Evolutionary conservation across 2,888 invertebrate species (phyloP).

Genomic region (Eupithecia insigniata): DNA sequence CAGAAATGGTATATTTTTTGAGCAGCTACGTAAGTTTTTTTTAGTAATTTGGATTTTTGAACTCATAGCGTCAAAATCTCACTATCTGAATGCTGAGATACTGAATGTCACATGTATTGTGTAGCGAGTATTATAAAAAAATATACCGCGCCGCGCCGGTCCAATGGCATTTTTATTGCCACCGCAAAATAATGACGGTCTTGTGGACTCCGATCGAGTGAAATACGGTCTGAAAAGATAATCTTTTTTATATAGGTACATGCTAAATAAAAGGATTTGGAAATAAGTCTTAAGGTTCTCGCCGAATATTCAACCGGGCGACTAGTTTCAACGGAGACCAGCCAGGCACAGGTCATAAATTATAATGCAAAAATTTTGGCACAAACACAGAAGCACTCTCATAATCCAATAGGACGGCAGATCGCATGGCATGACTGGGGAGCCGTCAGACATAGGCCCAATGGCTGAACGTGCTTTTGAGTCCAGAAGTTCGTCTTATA

Average conservation of each 20-base stretch:
- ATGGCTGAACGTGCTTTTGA: too few relatives aligned
- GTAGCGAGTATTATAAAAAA: constrained; percentile 57
- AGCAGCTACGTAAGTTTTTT: too few relatives aligned
- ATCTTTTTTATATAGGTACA: constrained; percentile 49
- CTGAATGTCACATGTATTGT: constrained; percentile 13
- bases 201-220: constrained; percentile 52
- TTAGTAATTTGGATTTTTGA: neutral
- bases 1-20: too few relatives aligned
- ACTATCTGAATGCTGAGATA: neutral
- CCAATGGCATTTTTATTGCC: constrained; percentile 65
- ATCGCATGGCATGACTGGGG: too few relatives aligned
- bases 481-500: too few relatives aligned
- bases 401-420: too few relatives aligned
- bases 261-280: constrained; percentile 41
- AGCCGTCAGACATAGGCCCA: too few relatives aligned
- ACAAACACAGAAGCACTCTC: too few relatives aligned
- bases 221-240: constrained; percentile 50
- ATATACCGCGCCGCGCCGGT: constrained; percentile 57
- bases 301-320: neutral
- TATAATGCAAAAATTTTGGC: neutral
- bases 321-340: neutral
- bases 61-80: neutral
- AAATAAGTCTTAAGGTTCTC: neutral
- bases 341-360: neutral
- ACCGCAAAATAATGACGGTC: constrained; percentile 65